Percentiles rank a stretch among this genome's conserved stretches.
phyloP scores from a whole-genome alignment of 2,113 vertebrate genomes.

The Colossoma macropomum region DNA sequence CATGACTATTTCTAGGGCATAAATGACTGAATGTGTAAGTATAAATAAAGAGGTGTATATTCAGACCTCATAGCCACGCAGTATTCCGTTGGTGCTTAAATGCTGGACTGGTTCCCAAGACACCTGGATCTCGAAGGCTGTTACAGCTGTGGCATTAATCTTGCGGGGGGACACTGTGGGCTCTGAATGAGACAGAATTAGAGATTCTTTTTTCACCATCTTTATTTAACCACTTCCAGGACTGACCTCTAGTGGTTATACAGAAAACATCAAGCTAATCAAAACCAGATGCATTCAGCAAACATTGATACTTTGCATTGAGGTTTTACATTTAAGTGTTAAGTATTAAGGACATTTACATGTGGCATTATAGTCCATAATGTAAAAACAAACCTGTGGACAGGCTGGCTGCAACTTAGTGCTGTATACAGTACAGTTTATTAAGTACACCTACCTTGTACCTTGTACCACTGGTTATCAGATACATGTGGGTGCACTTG shows the following conservation, averaged over 20 bases:
- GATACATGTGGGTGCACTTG: too few species aligned
- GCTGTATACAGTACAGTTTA: too few species aligned
- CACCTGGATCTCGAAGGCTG: conserved; percentile 91
- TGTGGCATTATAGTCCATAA: too few species aligned
- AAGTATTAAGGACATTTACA: too few species aligned
- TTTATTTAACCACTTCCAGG: not conserved
- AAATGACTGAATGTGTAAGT: not conserved
- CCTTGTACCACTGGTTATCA: too few species aligned
- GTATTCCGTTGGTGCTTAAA: conserved; percentile 81
- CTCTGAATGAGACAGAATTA: conserved; percentile 73
- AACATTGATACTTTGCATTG: not conserved
- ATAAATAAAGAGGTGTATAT: not conserved
- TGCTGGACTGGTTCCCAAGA: conserved; percentile 89
- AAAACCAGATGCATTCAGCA: not conserved
- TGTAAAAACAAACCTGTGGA: too few species aligned
- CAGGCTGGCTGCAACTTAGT: too few species aligned
- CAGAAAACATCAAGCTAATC: not conserved
- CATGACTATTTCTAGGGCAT: not conserved
- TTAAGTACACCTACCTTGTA: too few species aligned
- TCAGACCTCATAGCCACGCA: conserved; percentile 91
- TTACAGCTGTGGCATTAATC: conserved; percentile 83
- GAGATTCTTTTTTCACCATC: not conserved
- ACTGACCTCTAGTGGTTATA: conserved; percentile 50
- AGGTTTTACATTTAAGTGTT: too few species aligned
- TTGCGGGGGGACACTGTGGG: conserved; percentile 85